These are phyloP conservation scores for Physeter macrocephalus DNA, from an alignment of 2,113 vertebrate genomes.

Conservation along the genomic window DNA sequence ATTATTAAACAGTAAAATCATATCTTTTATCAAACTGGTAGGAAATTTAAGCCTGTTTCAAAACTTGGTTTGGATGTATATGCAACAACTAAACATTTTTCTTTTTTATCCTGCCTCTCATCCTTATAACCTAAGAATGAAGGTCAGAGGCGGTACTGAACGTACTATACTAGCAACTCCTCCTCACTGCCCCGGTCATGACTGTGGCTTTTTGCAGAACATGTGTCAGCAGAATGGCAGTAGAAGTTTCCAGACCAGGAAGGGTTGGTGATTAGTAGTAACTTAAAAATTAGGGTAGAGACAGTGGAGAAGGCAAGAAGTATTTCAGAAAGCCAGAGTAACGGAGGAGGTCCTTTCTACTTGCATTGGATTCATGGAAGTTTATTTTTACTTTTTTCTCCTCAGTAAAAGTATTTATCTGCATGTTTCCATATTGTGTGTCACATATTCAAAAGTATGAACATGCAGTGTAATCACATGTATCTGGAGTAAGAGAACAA, in stretches of 20 bases:
- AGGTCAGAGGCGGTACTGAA: not conserved
- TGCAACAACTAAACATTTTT: not conserved
- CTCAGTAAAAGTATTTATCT: not conserved
- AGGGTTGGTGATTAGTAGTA: not conserved
- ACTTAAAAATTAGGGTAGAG: not conserved
- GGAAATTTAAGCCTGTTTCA: not conserved
- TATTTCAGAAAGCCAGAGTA: not conserved
- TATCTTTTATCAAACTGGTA: not conserved
- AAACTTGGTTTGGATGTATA: not conserved
- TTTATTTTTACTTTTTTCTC: not conserved
- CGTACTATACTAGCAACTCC: not conserved
- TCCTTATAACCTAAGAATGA: not conserved
- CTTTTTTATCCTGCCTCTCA: not conserved
- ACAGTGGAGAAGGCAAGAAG: not conserved
- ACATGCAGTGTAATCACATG: not conserved
- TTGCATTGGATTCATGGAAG: not conserved
- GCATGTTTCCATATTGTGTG: not conserved
- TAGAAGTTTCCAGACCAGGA: not conserved
- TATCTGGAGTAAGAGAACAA: not conserved
- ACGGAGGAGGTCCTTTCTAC: not conserved
- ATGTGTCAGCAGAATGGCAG: not conserved
- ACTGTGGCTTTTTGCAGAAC: not conserved
- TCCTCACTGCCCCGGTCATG: not conserved
- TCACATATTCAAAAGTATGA: not conserved
- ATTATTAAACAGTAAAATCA: not conserved